Conservation (phyloP, 2,113 vertebrate species). For the Hiodon tergisus region DNA sequence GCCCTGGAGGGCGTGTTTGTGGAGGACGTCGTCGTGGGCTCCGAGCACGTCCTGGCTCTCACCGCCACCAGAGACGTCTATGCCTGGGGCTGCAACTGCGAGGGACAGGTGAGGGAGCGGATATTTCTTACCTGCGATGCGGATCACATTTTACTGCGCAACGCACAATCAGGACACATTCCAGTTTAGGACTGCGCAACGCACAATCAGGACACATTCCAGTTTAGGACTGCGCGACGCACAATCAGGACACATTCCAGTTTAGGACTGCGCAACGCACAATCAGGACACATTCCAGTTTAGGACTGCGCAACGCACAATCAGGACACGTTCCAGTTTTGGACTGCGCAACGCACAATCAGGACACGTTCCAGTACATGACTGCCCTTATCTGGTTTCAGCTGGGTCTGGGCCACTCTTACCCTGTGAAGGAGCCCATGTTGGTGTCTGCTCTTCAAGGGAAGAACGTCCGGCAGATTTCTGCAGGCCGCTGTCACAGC, state of each 20-base stretch:
- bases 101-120: constrained; percentile 61
- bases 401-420: constrained; percentile 67
- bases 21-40: constrained; percentile 67
- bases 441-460: constrained; percentile 59
- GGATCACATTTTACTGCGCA: background rate
- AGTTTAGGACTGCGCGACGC: no score
- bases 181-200: background rate
- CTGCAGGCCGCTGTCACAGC: constrained; percentile 70
- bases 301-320: no score
- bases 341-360: no score
- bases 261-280: no score
- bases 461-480: constrained; percentile 67
- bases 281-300: background rate
- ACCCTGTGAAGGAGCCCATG: constrained; percentile 63
- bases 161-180: background rate
- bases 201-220: no score
- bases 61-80: constrained; percentile 66
- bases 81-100: constrained; percentile 71
- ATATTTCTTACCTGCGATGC: background rate
- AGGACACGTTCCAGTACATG: background rate
- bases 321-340: no score
- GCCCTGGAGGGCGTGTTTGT: constrained; percentile 65
- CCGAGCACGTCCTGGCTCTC: constrained; percentile 65
- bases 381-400: constrained; percentile 27
- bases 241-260: no score